These are phyloP conservation scores for Xanthorhoe designata DNA, from an alignment of 2,888 invertebrate genomes.

Conservation along the genomic window DNA sequence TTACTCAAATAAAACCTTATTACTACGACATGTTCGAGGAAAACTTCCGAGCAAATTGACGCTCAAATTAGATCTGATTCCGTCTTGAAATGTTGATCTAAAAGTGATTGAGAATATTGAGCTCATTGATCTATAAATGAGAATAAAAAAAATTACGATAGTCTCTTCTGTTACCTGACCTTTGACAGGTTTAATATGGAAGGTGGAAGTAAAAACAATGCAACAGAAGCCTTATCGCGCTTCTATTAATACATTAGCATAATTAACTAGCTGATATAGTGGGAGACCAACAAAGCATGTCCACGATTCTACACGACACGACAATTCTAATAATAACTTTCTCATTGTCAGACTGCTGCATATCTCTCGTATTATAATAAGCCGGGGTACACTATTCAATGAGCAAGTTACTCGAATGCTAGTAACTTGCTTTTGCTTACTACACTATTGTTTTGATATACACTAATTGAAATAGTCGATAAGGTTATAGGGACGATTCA, in stretches of 20 bases:
- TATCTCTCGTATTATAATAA: slow-evolving; percentile 47
- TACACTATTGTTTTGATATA: neutral
- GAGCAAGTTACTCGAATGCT: slow-evolving; percentile 12
- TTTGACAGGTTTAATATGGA: slow-evolving; percentile 50
- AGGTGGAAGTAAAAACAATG: slow-evolving; percentile 45
- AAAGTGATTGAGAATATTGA: slow-evolving; percentile 15
- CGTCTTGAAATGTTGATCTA: slow-evolving; percentile 18
- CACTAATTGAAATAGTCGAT: neutral
- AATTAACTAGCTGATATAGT: slow-evolving; percentile 51
- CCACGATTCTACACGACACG: slow-evolving; percentile 49
- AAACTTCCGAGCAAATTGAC: slow-evolving; percentile 26
- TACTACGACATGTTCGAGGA: slow-evolving; percentile 33
- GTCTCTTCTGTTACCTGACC: slow-evolving; percentile 46
- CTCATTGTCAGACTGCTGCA: slow-evolving; percentile 48
- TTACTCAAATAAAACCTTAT: slow-evolving; percentile 47
- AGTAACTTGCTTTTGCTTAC: slow-evolving; percentile 10
- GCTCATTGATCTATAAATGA: slow-evolving; percentile 36
- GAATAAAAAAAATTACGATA: slow-evolving; percentile 32
- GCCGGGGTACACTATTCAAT: slow-evolving; percentile 9
- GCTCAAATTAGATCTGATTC: slow-evolving; percentile 20
- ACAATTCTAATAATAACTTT: slow-evolving; percentile 60
- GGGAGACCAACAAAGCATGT: slow-evolving; percentile 54
- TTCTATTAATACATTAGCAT: slow-evolving; percentile 57
- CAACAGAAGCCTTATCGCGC: slow-evolving; percentile 43
- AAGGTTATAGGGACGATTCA: neutral